Base-by-base conservation (phyloP, 2,888 invertebrate genomes). In the Terebella lapidaria region DNA sequence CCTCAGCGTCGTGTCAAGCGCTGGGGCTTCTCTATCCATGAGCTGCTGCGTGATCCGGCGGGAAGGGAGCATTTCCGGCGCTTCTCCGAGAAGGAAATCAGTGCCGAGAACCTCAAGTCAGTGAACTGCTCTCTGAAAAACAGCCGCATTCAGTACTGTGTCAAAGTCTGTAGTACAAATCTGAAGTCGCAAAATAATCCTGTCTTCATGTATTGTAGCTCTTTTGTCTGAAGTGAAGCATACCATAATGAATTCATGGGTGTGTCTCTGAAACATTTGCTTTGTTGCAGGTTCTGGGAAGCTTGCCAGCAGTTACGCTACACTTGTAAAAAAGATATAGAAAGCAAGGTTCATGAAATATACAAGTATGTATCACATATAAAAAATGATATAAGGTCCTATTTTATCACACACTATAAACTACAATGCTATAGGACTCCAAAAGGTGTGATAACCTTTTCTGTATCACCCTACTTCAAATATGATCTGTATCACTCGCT, bases 11-110 rank as follows among this genome's bases (percentile, higher is more conserved):
- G 79, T 62, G 94, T 99, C 0, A 91, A 94, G 71, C 87, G 94
- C 72, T 99, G 99, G 99, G 93, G 92, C 20, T 97, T 99, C 83
- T 91, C 92, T 72, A 87, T 99, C 59, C 90, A 94, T 67, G 99
- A 99, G 81, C 84, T 99, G 58, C 84, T 99, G 4, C 89, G 89
- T 69, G 99, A 99, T 85, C 88, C 92, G n/a, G 87, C 94, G 18
- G 99, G 64, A n/a, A 85, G 91, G 68, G 97, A 99, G 58, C 96
- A 97, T 82, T 96, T 99, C 82, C 89, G 90, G 65, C 89, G 88
- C 77, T 99, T 99, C 83, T 86, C 99, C 54, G 92, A 92, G 76
- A 99, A 97, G 81, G 97, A 99, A 83, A 99, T 97, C 82, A 95
- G 95, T 74, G 94, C 93, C 53, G 99, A 99, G 85, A 99, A 99